These are phyloP conservation scores for Drosophila merina DNA, from an alignment of 2,888 invertebrate species.

Conservation along the genomic window DNA sequence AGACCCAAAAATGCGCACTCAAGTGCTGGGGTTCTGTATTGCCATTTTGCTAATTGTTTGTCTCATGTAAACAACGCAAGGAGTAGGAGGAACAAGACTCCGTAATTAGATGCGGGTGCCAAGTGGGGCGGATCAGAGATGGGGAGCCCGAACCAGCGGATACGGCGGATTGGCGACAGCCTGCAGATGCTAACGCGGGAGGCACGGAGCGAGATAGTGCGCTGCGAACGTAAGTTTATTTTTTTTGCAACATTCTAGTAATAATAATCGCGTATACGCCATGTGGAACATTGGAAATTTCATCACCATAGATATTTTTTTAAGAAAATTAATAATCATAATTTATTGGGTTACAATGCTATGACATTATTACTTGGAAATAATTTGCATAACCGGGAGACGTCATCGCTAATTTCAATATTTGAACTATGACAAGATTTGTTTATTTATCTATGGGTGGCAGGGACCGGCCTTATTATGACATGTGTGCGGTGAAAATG, in stretches of 20 bases:
- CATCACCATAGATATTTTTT: conserved; percentile 16
- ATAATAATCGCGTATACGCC: conserved; percentile 34
- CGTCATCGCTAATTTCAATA: conserved; percentile 67
- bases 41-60: conserved; percentile 76
- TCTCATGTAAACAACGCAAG: conserved; percentile 56
- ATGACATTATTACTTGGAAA: conserved; percentile 22
- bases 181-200: conserved; percentile 78
- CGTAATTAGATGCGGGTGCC: conserved; percentile 38
- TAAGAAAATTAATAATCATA: conserved; percentile 6
- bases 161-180: conserved; percentile 68
- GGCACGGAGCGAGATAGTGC: conserved; percentile 65
- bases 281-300: conserved; percentile 3
- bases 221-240: conserved; percentile 76
- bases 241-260: background rate
- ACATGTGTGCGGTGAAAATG: conserved; percentile 31
- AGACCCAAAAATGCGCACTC: conserved; percentile 70
- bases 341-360: conserved; percentile 38
- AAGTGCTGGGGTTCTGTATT: conserved; percentile 77
- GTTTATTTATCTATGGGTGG: conserved; percentile 36
- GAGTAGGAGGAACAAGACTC: background rate
- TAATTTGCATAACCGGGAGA: conserved; percentile 62
- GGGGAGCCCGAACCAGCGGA: conserved; percentile 57
- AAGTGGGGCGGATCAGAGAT: conserved; percentile 42
- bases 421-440: conserved; percentile 24
- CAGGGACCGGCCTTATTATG: conserved; percentile 40